These are phyloP conservation scores for Fregata magnificens DNA, from an alignment of 2,113 vertebrate genomes.

Conservation along the genomic window DNA sequence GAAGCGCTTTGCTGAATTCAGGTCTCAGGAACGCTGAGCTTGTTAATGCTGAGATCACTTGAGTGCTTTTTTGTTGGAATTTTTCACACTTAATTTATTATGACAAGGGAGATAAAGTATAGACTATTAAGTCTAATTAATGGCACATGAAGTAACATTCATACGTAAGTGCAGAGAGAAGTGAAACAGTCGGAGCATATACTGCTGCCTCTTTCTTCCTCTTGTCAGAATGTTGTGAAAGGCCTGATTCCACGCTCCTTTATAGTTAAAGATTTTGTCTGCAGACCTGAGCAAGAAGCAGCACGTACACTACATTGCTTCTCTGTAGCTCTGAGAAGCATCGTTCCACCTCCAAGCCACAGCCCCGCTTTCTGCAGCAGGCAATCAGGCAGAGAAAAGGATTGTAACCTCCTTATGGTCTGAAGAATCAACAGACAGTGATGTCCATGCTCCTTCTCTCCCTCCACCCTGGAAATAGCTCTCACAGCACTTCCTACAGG, in stretches of 20 bases:
- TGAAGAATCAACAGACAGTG: background rate
- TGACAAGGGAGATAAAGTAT: constrained; percentile 32
- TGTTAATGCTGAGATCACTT: background rate
- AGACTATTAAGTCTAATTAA: constrained; percentile 47
- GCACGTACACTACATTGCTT: background rate
- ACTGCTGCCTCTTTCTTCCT: background rate
- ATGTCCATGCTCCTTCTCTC: background rate
- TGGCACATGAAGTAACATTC: background rate
- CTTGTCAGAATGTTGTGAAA: background rate
- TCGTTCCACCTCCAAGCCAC: background rate
- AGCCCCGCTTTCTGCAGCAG: background rate
- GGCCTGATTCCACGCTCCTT: background rate
- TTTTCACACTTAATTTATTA: constrained; percentile 30
- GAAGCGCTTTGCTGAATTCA: background rate
- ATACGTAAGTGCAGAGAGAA: background rate
- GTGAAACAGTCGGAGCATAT: background rate
- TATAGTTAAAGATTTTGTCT: background rate
- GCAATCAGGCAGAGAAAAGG: background rate
- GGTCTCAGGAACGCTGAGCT: background rate
- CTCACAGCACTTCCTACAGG: background rate
- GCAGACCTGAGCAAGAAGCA: background rate
- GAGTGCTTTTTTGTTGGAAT: background rate
- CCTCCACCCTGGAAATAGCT: background rate
- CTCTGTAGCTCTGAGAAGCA: background rate
- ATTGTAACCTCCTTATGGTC: background rate